Evolutionary conservation across 2,113 vertebrate species (phyloP).

Genomic region (Phylloscopus whistleri): DNA sequence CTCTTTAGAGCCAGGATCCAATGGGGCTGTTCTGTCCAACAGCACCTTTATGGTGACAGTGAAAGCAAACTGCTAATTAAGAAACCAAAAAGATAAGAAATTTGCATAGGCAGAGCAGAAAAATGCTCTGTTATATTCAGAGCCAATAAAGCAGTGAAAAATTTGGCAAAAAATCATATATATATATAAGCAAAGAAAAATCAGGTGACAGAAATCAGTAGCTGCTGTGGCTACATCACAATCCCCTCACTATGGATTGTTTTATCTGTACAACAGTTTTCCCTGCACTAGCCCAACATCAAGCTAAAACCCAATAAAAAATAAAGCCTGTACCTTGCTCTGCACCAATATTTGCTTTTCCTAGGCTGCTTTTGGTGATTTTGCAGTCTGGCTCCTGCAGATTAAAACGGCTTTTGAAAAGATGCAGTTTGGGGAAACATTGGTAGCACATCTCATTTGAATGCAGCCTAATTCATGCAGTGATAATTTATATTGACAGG

Average conservation of each 20-base stretch:
- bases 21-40: constrained; percentile 62
- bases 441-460: not conserved
- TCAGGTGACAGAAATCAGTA: not conserved
- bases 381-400: not conserved
- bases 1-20: constrained; percentile 71
- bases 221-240: not conserved
- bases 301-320: not conserved
- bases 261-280: not conserved
- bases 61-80: constrained; percentile 78
- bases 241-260: not conserved
- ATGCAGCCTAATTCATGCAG: not conserved
- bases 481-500: not conserved
- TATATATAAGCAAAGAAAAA: not conserved
- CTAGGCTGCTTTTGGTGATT: not conserved
- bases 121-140: not conserved
- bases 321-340: not conserved
- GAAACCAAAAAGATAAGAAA: not conserved
- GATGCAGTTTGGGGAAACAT: not conserved
- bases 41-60: constrained; percentile 73
- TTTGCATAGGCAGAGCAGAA: not conserved
- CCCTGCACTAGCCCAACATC: not conserved
- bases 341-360: not conserved
- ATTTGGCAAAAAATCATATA: not conserved
- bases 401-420: not conserved
- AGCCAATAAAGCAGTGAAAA: not conserved